phyloP scores from a whole-genome alignment of 1,140 invertebrate genomes.

The Fopius arisanus region DNA sequence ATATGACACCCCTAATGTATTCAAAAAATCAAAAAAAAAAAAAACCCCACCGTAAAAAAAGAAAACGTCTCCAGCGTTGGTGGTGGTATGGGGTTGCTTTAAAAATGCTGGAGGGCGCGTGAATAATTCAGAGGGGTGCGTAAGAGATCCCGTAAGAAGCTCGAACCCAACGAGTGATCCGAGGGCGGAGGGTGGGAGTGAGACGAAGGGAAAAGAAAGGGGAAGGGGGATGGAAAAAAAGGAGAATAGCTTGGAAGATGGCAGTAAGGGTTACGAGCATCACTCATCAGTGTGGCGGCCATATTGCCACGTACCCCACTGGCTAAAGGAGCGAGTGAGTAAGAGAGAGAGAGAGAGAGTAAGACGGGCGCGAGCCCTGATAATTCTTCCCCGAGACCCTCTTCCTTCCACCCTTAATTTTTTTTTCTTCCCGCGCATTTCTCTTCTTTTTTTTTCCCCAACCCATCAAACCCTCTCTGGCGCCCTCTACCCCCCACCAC shows the following conservation, averaged over 20 bases:
- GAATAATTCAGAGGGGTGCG: constrained; percentile 29
- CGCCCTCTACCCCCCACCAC: constrained; percentile 21
- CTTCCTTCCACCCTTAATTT: constrained; percentile 32
- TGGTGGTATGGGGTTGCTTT: constrained; percentile 14
- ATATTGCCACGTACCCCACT: constrained; percentile 55
- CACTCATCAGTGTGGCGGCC: constrained; percentile 61
- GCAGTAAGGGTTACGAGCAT: constrained; percentile 62
- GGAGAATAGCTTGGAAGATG: constrained; percentile 39
- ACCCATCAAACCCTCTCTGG: constrained; percentile 32
- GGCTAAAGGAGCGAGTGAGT: constrained; percentile 26
- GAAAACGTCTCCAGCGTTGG: background rate
- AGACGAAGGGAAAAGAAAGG: background rate
- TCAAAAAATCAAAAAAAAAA: constrained; percentile 8
- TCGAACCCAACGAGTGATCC: constrained; percentile 28
- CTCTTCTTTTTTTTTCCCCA: constrained; percentile 34
- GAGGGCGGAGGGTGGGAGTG: constrained; percentile 1
- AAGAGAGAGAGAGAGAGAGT: background rate
- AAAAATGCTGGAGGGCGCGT: constrained; percentile 29
- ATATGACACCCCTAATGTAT: constrained; percentile 14
- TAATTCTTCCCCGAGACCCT: constrained; percentile 17
- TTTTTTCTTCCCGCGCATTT: constrained; percentile 26
- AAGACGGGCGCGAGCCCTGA: constrained; percentile 24
- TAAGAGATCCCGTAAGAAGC: constrained; percentile 33
- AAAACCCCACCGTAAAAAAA: constrained; percentile 1
- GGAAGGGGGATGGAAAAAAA: background rate